These are phyloP conservation scores for Himalopsyche japonica DNA, from an alignment of 2,888 invertebrate species.

Conservation along the genomic window DNA sequence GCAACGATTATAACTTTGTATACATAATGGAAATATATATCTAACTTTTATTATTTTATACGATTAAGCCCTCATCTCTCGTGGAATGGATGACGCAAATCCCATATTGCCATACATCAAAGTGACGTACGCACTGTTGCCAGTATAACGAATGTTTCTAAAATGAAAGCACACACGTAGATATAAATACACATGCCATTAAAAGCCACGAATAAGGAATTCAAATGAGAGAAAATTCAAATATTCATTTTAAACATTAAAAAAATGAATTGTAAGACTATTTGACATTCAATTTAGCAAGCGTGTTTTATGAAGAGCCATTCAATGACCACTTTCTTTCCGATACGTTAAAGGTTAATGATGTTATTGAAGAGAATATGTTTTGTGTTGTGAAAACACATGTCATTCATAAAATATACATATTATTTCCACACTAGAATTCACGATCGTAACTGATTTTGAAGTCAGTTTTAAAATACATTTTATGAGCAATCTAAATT, in stretches of 20 bases:
- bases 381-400: too few relatives aligned
- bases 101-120: background rate
- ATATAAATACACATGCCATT: background rate
- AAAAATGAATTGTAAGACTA: too few relatives aligned
- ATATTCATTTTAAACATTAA: background rate
- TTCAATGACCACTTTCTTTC: too few relatives aligned
- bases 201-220: background rate
- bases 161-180: background rate
- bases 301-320: too few relatives aligned
- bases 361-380: too few relatives aligned
- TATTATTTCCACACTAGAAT: too few relatives aligned
- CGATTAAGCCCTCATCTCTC: background rate
- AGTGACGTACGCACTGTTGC: background rate
- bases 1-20: background rate
- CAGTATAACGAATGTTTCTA: background rate
- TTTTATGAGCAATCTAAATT: too few relatives aligned
- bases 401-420: too few relatives aligned
- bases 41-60: background rate
- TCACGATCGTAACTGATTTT: too few relatives aligned
- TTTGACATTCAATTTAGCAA: too few relatives aligned
- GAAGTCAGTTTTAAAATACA: too few relatives aligned
- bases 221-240: background rate
- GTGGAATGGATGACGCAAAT: background rate
- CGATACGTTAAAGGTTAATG: too few relatives aligned
- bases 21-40: background rate